phyloP scores from a whole-genome alignment of 2,888 invertebrate genomes.

The Temnothorax unifasciatus region DNA sequence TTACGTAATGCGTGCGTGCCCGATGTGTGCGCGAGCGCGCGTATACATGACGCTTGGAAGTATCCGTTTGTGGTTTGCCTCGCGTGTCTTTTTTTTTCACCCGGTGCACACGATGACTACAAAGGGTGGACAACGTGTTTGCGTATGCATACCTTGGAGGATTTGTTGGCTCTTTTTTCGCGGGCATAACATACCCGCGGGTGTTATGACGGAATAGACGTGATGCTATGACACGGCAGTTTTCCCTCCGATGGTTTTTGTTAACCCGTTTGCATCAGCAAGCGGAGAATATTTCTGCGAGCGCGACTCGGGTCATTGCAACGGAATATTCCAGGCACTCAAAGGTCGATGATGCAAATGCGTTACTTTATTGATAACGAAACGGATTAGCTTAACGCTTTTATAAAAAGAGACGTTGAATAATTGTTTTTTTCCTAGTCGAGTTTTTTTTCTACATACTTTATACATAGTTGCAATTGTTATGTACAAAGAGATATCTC shows the following conservation, averaged over 20 bases:
- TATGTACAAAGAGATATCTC: not conserved
- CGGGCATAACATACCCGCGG: conserved; percentile 78
- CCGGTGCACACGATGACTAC: conserved; percentile 37
- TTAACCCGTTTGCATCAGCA: conserved; percentile 53
- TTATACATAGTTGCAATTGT: not conserved
- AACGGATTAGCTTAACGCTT: conserved; percentile 12
- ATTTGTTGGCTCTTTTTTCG: conserved; percentile 81
- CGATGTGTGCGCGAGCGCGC: conserved; percentile 39
- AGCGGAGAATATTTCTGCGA: conserved; percentile 45
- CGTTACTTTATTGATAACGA: conserved; percentile 29
- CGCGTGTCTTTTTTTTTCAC: conserved; percentile 40
- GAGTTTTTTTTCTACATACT: not conserved
- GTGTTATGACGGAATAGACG: conserved; percentile 53
- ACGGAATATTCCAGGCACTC: conserved; percentile 50
- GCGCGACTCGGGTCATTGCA: conserved; percentile 34
- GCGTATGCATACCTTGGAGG: conserved; percentile 60
- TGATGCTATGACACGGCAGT: conserved; percentile 52
- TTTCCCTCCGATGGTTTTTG: conserved; percentile 46
- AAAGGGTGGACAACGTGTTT: conserved; percentile 55
- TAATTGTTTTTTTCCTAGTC: conserved; percentile 6
- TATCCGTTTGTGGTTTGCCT: conserved; percentile 55
- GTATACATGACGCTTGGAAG: conserved; percentile 49
- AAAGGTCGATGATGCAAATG: conserved; percentile 56
- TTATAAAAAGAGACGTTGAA: conserved; percentile 36
- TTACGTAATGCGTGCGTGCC: conserved; percentile 72